These are phyloP conservation scores for Diabrotica undecimpunctata DNA, from an alignment of 1,140 invertebrate species.

Conservation along the genomic window DNA sequence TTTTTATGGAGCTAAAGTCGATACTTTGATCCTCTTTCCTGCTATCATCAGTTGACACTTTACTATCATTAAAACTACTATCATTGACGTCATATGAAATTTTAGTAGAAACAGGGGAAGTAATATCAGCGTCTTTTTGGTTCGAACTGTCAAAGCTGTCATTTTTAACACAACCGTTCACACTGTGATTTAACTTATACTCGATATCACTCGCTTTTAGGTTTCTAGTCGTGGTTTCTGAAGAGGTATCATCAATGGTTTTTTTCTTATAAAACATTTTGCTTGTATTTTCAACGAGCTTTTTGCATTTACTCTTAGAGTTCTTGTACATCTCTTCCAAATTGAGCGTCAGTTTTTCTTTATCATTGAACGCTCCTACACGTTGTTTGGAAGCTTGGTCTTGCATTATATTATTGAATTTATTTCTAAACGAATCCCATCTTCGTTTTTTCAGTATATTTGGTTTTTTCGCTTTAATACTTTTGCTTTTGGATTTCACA, in stretches of 20 bases:
- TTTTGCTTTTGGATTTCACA: constrained; percentile 15
- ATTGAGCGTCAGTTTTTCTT: constrained; percentile 38
- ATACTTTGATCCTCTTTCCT: constrained; percentile 30
- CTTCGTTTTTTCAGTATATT: constrained; percentile 37
- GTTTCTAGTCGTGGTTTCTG: constrained; percentile 34
- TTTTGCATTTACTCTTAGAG: constrained; percentile 43
- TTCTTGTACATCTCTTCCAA: constrained; percentile 44
- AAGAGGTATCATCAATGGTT: constrained; percentile 6
- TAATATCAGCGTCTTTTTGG: background rate
- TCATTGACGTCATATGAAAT: constrained; percentile 18
- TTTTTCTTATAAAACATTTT: constrained; percentile 37
- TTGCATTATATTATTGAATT: constrained; percentile 39
- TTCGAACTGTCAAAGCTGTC: constrained; percentile 20
- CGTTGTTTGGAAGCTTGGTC: constrained; percentile 41
- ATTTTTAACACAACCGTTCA: constrained; percentile 21
- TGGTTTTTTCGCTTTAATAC: constrained; percentile 13
- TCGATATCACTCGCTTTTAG: constrained; percentile 43
- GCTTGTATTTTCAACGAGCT: constrained; percentile 42
- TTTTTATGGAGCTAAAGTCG: constrained; percentile 36
- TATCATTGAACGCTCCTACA: constrained; percentile 40
- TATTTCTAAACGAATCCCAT: constrained; percentile 42
- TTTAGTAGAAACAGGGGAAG: constrained; percentile 11
- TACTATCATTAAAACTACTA: constrained; percentile 13
- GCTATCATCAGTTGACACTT: constrained; percentile 20
- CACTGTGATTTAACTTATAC: constrained; percentile 34